phyloP scores from a whole-genome alignment of 2,797 vertebrate genomes.

The Ptychobarbus kaznakovi region DNA sequence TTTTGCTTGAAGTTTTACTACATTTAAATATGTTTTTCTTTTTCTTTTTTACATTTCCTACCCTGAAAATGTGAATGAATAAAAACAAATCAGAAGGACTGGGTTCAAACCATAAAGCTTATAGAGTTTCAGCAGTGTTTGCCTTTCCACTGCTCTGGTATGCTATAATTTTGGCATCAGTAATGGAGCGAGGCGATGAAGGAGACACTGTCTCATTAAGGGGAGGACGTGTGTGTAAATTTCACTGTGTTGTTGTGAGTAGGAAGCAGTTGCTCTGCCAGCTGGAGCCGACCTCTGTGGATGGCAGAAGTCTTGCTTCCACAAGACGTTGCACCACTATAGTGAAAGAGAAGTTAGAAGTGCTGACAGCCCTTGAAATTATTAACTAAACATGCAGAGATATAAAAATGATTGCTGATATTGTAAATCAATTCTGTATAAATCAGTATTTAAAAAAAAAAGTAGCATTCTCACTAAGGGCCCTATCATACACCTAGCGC shows the following conservation, averaged over 20 bases:
- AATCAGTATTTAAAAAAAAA: neutral
- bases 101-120: slow-evolving; percentile 49
- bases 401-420: neutral
- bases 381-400: neutral
- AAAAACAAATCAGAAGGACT: slow-evolving; percentile 48
- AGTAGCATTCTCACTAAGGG: neutral
- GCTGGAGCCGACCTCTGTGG: neutral
- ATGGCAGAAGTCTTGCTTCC: slow-evolving; percentile 10
- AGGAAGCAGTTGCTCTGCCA: slow-evolving; percentile 23
- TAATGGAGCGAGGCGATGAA: slow-evolving; percentile 61
- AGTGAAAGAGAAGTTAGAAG: neutral
- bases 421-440: neutral
- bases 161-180: slow-evolving; percentile 73
- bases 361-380: neutral
- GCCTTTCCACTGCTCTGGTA: slow-evolving; percentile 66
- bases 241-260: slow-evolving; percentile 35
- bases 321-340: neutral
- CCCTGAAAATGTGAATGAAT: slow-evolving; percentile 57
- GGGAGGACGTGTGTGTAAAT: slow-evolving; percentile 45
- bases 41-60: slow-evolving; percentile 53
- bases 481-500: neutral
- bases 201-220: slow-evolving; percentile 55
- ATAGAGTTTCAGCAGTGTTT: slow-evolving; percentile 66
- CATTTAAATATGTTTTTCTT: too few relatives aligned
- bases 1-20: slow-evolving; percentile 55